Base-by-base conservation (phyloP, 2,888 invertebrate species). In the Lottia gigantea region DNA sequence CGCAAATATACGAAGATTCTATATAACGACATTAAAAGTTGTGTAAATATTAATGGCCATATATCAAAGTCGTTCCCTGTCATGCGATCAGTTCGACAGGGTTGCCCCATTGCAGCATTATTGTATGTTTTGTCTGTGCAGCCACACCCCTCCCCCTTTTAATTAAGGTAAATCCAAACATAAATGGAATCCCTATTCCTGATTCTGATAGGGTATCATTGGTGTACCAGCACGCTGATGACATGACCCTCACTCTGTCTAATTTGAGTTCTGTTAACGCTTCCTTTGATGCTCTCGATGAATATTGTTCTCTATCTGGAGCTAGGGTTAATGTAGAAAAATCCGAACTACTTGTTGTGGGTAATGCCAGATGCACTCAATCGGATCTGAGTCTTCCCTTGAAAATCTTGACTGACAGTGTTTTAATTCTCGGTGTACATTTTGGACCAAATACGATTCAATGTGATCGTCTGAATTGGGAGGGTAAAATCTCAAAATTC, bases 1-100 rank as follows among this genome's bases (percentile, higher is more conserved):
- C 72, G 77, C 31, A 47, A 74, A 7, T 77, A 75, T 75, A 72
- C 78, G 19, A 69, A 71, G 46, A 73, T 80, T 40, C 67, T 78
- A 46, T 79, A 81, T 65, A 70, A 62, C 31, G 67, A 70, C 25
- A 70, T 76, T 62, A 65, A 63, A 23, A 75, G 76, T 23, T 74
- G 74, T 14, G 75, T 76, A n/a, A 73, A 74, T 14, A 73, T 78
- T 19, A 77, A 76, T 63, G 71, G 71, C 65, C 61, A 63, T 66
- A 76, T 78, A 31, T 76, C 76, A 3, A 62, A 74, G 14, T 64
- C 74, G 16, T 49, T 49, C 49, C 49, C 49, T 16, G 49, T 49
- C 4, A n/a, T 19, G 19, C 16, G 49, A 19, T 49, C 49, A 49
- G 49, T 49, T 14, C 49, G 49, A 6, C 49, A 49, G 19, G 49